A percentile compares a stretch with the other conserved stretches of the same genome.
phyloP scores from a whole-genome alignment of 2,888 invertebrate genomes.

The Antitype chi region DNA sequence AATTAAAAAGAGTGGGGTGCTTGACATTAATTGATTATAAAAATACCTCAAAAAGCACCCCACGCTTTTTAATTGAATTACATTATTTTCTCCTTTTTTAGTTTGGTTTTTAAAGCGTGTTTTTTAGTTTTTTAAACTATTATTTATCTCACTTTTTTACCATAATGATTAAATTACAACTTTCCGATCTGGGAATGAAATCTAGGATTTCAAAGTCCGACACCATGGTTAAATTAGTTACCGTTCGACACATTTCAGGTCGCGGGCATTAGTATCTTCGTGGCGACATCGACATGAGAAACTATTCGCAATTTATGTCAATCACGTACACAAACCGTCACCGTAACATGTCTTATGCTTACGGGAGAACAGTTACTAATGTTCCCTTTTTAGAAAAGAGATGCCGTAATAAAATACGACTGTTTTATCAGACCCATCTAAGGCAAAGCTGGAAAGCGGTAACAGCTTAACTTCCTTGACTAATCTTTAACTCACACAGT shows the following conservation, averaged over 20 bases:
- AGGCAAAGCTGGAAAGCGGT: constrained; percentile 37
- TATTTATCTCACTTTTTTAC: background rate
- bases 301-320: constrained; percentile 64
- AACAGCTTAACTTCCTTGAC: constrained; percentile 33
- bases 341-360: constrained; percentile 57
- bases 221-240: constrained; percentile 50
- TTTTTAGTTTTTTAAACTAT: too few relatives aligned
- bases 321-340: constrained; percentile 61
- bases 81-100: too few relatives aligned
- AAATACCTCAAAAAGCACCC: too few relatives aligned
- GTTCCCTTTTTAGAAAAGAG: constrained; percentile 58
- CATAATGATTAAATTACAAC: constrained; percentile 19
- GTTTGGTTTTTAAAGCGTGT: too few relatives aligned
- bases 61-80: too few relatives aligned
- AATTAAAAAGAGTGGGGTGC: too few relatives aligned
- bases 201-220: constrained; percentile 40
- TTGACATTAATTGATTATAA: too few relatives aligned
- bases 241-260: constrained; percentile 59
- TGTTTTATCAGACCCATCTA: constrained; percentile 51
- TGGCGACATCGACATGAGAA: constrained; percentile 54
- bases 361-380: constrained; percentile 58
- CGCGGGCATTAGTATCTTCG: constrained; percentile 54
- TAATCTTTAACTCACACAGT: too few relatives aligned
- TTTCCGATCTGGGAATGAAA: constrained; percentile 16
- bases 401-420: constrained; percentile 60